Conservation (phyloP, 2,888 invertebrate species). For the Orthosia cruda region DNA sequence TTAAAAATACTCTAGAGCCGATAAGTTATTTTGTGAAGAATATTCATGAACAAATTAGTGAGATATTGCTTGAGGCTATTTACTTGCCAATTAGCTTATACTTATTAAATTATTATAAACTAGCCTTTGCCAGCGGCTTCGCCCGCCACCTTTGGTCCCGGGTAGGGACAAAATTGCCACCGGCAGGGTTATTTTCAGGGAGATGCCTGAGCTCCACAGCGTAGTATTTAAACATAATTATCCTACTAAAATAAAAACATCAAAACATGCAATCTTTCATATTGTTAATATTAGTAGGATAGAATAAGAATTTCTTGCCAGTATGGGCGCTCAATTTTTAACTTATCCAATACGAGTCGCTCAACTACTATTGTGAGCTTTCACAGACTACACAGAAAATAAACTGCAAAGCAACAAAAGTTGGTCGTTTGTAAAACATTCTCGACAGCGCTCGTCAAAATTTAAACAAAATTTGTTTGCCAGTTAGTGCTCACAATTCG, state of each 20-base stretch:
- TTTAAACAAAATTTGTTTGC: neutral
- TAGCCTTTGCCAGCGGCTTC: neutral
- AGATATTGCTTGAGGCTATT: constrained; percentile 42
- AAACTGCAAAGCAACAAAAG: neutral
- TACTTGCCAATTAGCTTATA: constrained; percentile 50
- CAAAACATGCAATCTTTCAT: neutral
- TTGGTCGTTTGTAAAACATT: neutral
- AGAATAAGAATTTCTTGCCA: constrained; percentile 33
- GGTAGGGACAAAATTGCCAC: no score
- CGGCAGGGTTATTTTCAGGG: neutral
- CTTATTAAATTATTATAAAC: constrained; percentile 33
- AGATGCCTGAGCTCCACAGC: neutral
- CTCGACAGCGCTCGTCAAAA: neutral
- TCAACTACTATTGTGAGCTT: constrained; percentile 8
- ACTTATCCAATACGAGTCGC: constrained; percentile 11
- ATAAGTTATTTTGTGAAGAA: constrained; percentile 25
- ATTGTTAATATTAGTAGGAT: neutral
- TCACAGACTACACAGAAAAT: neutral
- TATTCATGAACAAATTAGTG: constrained; percentile 35
- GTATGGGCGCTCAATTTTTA: constrained; percentile 44
- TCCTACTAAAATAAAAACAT: neutral
- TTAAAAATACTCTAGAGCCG: constrained; percentile 23
- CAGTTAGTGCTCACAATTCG: neutral
- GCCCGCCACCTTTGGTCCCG: no score
- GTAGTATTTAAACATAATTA: neutral